Percentiles rank a stretch among this genome's conserved stretches.
phyloP scores from a whole-genome alignment of 2,888 invertebrate species.

The Eupithecia pulchellata region DNA sequence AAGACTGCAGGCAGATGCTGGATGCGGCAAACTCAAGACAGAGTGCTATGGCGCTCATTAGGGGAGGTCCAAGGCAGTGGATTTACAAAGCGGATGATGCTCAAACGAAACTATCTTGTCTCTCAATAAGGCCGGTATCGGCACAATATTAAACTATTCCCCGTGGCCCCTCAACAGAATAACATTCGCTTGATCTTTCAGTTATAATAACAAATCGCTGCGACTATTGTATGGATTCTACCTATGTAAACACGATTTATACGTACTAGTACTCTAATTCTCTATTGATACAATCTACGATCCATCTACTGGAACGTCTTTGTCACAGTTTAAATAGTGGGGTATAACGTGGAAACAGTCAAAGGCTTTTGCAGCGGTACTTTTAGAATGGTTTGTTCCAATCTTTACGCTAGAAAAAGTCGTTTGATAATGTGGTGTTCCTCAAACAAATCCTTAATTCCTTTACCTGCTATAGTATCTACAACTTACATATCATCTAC shows the following conservation, averaged over 20 bases:
- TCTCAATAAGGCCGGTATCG: not conserved
- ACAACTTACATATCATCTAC: no score
- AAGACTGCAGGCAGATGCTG: no score
- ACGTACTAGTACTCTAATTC: slow-evolving; percentile 23
- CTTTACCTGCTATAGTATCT: no score
- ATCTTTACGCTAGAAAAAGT: not conserved
- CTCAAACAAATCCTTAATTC: no score
- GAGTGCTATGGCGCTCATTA: no score
- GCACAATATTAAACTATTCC: not conserved
- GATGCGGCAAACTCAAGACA: no score
- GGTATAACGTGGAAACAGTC: slow-evolving; percentile 15
- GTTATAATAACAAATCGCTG: slow-evolving; percentile 24
- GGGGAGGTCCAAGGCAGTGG: no score
- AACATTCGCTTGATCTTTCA: not conserved
- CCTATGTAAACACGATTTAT: not conserved
- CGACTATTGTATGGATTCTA: not conserved
- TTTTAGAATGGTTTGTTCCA: not conserved
- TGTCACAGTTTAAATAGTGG: slow-evolving; percentile 21
- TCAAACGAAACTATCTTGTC: not conserved
- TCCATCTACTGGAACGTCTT: slow-evolving; percentile 28
- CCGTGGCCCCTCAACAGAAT: not conserved
- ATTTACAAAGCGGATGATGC: no score
- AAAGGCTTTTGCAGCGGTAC: not conserved
- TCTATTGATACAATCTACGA: slow-evolving; percentile 30
- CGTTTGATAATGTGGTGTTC: not conserved